Base-by-base conservation (phyloP, 2,113 vertebrate species). In the Zapornia atra region DNA sequence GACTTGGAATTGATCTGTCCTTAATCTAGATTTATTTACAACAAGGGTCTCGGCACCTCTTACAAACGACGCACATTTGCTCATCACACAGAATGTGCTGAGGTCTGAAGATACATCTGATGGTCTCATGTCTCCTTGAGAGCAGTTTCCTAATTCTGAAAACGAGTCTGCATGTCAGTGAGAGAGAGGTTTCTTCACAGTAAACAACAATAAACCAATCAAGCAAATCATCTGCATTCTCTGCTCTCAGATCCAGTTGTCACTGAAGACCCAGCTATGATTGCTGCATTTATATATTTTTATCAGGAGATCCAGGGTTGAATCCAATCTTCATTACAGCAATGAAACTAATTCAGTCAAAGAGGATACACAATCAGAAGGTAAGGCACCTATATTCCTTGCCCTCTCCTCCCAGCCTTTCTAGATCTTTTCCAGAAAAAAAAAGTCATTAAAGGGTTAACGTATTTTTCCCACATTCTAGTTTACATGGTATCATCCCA, bases 1-100 rank as follows among this genome's bases (percentile, higher is more conserved):
- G 90, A 8, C 89, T 84, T 56, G 69, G 82, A 86, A 92, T n/a
- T 66, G 93, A 93, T 81, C 84, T 3, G 5, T 64, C 91, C 90
- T 90, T 87, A 90, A 88, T 73, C 13, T 50, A 88, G 77, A 82
- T 87, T 93, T 94, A 94, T 96, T 88, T 68, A 71, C 78, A 93
- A 17, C 0, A 5, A 71, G 63, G 63, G 33, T 42, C 85, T 59
- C 1, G 0, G 64, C 78, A 61, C 71, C 90, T n/a, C 91, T 94
- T 83, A 72, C 66, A 90, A 93, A 82, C 17, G 65, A 82, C 63
- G 71, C 65, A 38, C 65, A 85, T 80, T 34, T 82, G 86, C 84
- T 91, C 76, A 69, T 78, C 60, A 36, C 56, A 38, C 0, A 22
- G 69, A 72, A 73, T 19, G 17, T 15, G n/a, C 15, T 36, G 38